Percentiles rank a stretch among this genome's conserved stretches.
Conservation (phyloP, 2,113 vertebrate genomes). For the Corydoras sp. region DNA sequence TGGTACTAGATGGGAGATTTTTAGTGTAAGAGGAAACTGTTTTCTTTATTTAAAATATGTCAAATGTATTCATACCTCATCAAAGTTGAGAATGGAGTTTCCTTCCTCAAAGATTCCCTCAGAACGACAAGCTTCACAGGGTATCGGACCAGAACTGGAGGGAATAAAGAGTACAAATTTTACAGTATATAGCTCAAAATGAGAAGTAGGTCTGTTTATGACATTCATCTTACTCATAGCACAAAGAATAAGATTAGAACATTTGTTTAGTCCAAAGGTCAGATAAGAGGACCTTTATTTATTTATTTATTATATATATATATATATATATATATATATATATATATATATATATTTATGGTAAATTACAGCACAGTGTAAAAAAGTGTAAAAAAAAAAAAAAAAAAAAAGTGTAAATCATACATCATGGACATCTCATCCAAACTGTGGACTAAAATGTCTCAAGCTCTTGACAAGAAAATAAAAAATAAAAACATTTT, state of each 20-base stretch:
- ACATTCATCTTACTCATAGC: neutral
- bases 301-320: too few species aligned
- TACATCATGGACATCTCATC: too few species aligned
- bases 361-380: too few species aligned
- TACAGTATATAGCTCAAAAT: neutral
- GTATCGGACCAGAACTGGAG: constrained; percentile 83
- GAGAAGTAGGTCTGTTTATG: neutral
- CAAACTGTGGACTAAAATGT: neutral
- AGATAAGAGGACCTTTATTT: too few species aligned
- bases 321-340: too few species aligned
- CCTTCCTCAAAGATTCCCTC: constrained; percentile 93
- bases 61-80: constrained; percentile 69
- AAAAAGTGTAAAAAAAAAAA: too few species aligned
- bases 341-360: too few species aligned
- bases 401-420: too few species aligned
- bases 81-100: constrained; percentile 79
- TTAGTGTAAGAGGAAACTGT: neutral
- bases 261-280: too few species aligned
- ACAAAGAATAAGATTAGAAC: neutral
- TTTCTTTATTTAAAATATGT: neutral
- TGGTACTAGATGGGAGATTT: neutral
- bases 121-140: constrained; percentile 86
- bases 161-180: constrained; percentile 14
- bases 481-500: neutral
- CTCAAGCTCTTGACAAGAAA: neutral